Base-by-base conservation (phyloP, 2,113 vertebrate species). In the zebrafish (Danio rerio) region DNA sequence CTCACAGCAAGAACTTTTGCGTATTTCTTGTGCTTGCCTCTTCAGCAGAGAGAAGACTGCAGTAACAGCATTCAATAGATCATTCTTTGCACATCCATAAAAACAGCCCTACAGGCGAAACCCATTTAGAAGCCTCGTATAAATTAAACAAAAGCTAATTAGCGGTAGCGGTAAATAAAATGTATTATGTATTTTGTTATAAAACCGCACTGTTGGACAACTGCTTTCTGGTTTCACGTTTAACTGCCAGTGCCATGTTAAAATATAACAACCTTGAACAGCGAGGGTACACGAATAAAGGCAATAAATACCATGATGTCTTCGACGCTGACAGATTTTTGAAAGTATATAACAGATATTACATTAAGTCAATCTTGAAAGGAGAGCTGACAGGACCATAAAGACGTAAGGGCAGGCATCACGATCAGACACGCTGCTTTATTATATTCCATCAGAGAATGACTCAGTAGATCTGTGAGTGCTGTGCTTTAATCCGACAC, bases 21-120 rank as follows among this genome's bases (percentile, higher is more conserved):
- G 55, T 7, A 18, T 71, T 42, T 78, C 71, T 76, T 40, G 72
- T 9, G 7, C 31, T 77, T 50, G 62, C 61, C 45, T 58, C 18
- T 76, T 82, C 20, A 59, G 72, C 42, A 82, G 15, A 42, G 61
- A 68, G 20, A 50, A 66, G 11, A 18, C 62, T 68, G 74, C 65
- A 71, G 66, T 43, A 70, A 43, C 74, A 71, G 74, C 61, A 82
- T 66, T 76, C 72, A 76, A 82, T 82, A 78, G 49, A 78, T 78
- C 73, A 70, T 75, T 43, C 65, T 50, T 68, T 52, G 15, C 56
- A 61, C 62, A 66, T 42, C 74, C 61, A 55, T 79, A 66, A 79
- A 18, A 79, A 42, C 66, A 66, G 21, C 61, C 76, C 61, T 49
- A 42, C 62, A 62, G 62, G 61, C 49, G 5, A 66, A 79, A 79